These are phyloP conservation scores for Nibea coibor DNA, from an alignment of 2,113 vertebrate species.

Conservation along the genomic window DNA sequence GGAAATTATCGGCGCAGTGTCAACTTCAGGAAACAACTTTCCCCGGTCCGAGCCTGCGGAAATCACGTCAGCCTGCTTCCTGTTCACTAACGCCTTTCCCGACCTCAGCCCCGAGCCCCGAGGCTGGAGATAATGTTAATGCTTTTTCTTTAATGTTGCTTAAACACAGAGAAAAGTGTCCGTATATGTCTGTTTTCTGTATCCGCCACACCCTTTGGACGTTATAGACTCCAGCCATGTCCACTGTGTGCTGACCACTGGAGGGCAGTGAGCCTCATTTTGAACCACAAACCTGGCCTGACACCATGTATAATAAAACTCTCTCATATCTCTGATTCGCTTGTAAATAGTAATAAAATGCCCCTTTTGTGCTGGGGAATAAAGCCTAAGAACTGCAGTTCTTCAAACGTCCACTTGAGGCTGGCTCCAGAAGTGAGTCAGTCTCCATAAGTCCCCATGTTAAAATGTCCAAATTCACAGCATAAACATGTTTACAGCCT, in stretches of 20 bases:
- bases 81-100: slow-evolving; percentile 45
- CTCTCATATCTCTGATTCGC: no score
- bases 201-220: not conserved
- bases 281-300: not conserved
- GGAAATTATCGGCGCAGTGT: slow-evolving; percentile 22
- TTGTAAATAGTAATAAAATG: no score
- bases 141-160: not conserved
- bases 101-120: no score
- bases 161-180: not conserved
- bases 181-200: not conserved
- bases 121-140: not conserved
- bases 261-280: slow-evolving; percentile 9
- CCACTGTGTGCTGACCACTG: slow-evolving; percentile 1
- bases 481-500: no score
- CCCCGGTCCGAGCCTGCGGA: slow-evolving; percentile 83
- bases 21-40: slow-evolving; percentile 86
- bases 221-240: not conserved
- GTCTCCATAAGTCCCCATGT: no score
- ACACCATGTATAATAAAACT: not conserved
- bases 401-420: no score
- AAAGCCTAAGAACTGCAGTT: no score
- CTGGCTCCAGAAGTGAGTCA: no score
- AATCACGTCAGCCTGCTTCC: slow-evolving; percentile 81
- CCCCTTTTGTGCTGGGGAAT: no score
- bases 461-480: no score